A percentile compares a stretch with the other conserved stretches of the same genome.
These are phyloP conservation scores for Tolypeutes matacus DNA, from an alignment of 2,797 vertebrate genomes.

Conservation along the genomic window DNA sequence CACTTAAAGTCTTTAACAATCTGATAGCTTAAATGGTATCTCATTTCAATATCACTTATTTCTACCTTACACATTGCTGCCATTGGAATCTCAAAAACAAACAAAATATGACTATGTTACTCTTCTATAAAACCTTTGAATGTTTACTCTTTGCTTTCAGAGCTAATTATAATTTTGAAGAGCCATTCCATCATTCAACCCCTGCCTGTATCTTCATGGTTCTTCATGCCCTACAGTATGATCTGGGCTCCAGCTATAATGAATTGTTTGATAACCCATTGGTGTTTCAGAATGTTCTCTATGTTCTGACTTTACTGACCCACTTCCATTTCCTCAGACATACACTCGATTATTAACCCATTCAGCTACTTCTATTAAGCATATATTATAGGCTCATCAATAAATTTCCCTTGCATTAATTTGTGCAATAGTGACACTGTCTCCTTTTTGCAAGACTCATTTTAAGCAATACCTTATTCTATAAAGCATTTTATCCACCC, in stretches of 20 bases:
- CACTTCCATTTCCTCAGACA: background rate
- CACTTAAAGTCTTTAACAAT: background rate
- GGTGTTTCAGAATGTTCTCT: constrained; percentile 5
- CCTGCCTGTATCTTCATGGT: background rate
- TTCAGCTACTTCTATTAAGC: background rate
- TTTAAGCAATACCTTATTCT: background rate
- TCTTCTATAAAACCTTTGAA: background rate
- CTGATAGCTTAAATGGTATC: constrained; percentile 22
- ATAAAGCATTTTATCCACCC: background rate
- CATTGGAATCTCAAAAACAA: background rate
- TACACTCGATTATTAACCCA: background rate
- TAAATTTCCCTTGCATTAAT: background rate
- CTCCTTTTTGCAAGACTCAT: constrained; percentile 20
- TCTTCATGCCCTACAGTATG: background rate
- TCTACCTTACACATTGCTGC: background rate
- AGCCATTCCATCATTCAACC: background rate
- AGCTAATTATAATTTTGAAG: constrained; percentile 15
- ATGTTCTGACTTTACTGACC: background rate
- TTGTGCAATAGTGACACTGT: background rate
- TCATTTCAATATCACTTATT: background rate
- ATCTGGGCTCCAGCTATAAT: background rate
- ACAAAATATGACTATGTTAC: background rate
- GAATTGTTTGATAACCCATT: background rate
- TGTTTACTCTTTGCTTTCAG: background rate
- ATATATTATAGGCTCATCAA: background rate